Evolutionary conservation across 2,797 vertebrate genomes (phyloP), one percentile per base, ranked within the genome.

Genomic region (Gymnoscopelus braueri): DNA sequence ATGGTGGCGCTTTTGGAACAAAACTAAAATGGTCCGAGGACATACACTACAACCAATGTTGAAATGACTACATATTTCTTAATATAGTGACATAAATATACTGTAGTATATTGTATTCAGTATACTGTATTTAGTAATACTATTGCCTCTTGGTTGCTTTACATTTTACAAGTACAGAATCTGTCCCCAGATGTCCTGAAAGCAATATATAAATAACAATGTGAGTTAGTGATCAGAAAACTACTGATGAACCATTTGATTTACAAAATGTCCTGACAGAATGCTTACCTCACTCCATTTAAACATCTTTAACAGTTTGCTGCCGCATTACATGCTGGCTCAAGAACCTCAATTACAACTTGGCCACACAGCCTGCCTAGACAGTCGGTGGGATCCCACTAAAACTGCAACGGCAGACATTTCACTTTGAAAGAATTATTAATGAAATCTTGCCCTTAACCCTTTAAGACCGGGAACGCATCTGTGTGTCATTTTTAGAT

Each of bases 361-460:
- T 80, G 80, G 71, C 74, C 75, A 81, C 66, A 35, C 65, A 83
- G 81, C 59, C 64, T 76, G 81, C 78, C 77, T 82, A 39, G 74
- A 75, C 85, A 83, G 87, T 90, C 84, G 79, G 84, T 60, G 9
- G 71, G 79, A 86, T 88, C 84, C 82, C 70, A 77, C 69, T 77
- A 71, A 88, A 85, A 86, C 76, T 82, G 87, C 85, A 78, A 78
- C 82, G 82, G 71, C 79, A 86, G 86, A 87, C 77, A 66, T 84
- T 88, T 88, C 84, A 87, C 84, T 87, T 88, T 88, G 81, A 89
- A 90, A 83, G 85, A 83, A 87, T 91, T 89, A 89, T 88, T 90
- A 88, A 88, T 90, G 79, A 89, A 90, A 89, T 85, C 78, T 89
- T 72, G 74, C 80, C 88, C 82, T 86, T 87, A 84, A n/a, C n/a